phyloP scores from a whole-genome alignment of 2,888 invertebrate genomes.

The Drosophila borborema region DNA sequence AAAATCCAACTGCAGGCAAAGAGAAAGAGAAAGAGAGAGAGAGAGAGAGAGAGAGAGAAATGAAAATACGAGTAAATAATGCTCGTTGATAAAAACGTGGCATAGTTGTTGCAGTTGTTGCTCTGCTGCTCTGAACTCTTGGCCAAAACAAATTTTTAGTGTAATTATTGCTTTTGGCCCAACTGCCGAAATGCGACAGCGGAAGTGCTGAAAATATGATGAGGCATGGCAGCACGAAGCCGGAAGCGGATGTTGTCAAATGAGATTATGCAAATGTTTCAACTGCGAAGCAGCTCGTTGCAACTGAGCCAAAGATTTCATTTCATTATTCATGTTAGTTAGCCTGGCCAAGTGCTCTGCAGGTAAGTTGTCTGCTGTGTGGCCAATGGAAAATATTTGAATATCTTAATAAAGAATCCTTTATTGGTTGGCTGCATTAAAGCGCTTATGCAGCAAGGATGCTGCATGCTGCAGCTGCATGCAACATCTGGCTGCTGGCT shows the following conservation, averaged over 20 bases:
- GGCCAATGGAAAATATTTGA: slow-evolving; percentile 1
- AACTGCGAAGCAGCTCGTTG: slow-evolving; percentile 1
- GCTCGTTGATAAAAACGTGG: slow-evolving; percentile 71
- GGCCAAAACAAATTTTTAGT: slow-evolving; percentile 49
- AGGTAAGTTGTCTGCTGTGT: not conserved
- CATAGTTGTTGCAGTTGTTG: slow-evolving; percentile 26
- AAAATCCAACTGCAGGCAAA: slow-evolving; percentile 43
- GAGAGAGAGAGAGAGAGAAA: slow-evolving; percentile 22
- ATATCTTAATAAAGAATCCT: not conserved
- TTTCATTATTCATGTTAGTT: slow-evolving; percentile 4
- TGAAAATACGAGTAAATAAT: slow-evolving; percentile 72
- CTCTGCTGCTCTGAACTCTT: slow-evolving; percentile 21
- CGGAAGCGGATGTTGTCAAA: slow-evolving; percentile 64
- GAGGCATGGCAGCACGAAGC: slow-evolving; percentile 30
- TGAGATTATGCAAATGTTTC: slow-evolving; percentile 58
- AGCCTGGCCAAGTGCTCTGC: not conserved
- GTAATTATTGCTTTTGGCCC: slow-evolving; percentile 60
- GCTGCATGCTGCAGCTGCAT: slow-evolving; percentile 31
- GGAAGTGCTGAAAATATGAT: slow-evolving; percentile 62
- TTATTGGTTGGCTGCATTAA: not conserved
- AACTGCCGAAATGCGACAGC: slow-evolving; percentile 17
- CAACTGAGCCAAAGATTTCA: slow-evolving; percentile 19
- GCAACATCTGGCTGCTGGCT: slow-evolving; percentile 53
- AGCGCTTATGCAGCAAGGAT: not conserved
- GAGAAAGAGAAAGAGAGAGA: not conserved